phyloP scores from a whole-genome alignment of 1,140 invertebrate species.

The Tetragonula clypearis region DNA sequence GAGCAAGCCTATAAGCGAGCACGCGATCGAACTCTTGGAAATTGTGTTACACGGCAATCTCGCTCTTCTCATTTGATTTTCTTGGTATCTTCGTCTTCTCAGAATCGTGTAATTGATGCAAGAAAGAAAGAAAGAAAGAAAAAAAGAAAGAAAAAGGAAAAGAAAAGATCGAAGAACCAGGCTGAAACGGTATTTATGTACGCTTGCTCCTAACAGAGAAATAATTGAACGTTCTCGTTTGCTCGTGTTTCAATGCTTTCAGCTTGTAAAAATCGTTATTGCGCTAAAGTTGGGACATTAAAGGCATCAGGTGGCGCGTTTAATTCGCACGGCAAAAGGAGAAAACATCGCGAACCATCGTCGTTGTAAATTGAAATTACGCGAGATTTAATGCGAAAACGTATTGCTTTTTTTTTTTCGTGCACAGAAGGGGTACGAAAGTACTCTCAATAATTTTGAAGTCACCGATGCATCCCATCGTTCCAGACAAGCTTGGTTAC shows the following conservation, averaged over 20 bases:
- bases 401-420: background rate
- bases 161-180: too few relatives aligned
- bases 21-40: background rate
- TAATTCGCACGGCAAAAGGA: background rate
- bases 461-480: background rate
- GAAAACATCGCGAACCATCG: too few relatives aligned
- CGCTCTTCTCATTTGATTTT: conserved; percentile 12
- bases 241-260: conserved; percentile 1
- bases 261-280: conserved; percentile 18
- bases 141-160: too few relatives aligned
- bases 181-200: too few relatives aligned
- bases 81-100: background rate
- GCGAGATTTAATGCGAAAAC: conserved; percentile 2
- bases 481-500: background rate
- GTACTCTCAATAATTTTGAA: background rate
- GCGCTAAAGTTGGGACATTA: background rate
- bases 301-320: conserved; percentile 25
- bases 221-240: background rate
- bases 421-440: background rate
- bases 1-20: too few relatives aligned
- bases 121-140: too few relatives aligned
- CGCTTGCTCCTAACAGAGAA: background rate
- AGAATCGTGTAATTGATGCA: background rate
- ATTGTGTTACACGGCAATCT: background rate
- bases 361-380: conserved; percentile 11